These are phyloP conservation scores for Callimorpha dominula DNA, from an alignment of 2,888 invertebrate genomes.

Conservation along the genomic window DNA sequence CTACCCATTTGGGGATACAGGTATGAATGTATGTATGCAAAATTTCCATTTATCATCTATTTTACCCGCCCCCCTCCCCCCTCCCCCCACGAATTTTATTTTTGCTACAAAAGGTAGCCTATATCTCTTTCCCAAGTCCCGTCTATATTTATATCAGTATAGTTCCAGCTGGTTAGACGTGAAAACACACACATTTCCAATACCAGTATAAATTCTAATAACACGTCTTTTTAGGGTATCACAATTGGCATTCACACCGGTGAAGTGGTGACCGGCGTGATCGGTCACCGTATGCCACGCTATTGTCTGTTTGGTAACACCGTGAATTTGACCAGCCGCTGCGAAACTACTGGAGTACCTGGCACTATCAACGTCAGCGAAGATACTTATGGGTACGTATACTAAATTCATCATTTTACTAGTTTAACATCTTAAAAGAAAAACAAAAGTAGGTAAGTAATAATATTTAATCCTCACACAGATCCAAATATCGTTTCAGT, in stretches of 20 bases:
- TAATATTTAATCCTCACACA: slow-evolving; percentile 88
- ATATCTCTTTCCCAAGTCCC: too few relatives aligned
- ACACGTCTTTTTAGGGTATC: slow-evolving; percentile 89
- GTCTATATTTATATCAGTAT: too few relatives aligned
- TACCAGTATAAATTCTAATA: too few relatives aligned
- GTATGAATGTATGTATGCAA: too few relatives aligned
- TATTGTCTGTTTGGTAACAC: slow-evolving; percentile 98
- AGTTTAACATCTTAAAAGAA: not conserved
- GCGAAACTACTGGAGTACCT: slow-evolving; percentile 96
- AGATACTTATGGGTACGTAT: slow-evolving; percentile 93
- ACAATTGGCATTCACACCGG: slow-evolving; percentile 98
- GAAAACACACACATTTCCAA: too few relatives aligned
- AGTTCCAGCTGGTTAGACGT: too few relatives aligned
- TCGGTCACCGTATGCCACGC: slow-evolving; percentile 97
- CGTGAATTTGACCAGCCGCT: slow-evolving; percentile 96
- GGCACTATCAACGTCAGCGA: slow-evolving; percentile 97
- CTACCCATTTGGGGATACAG: too few relatives aligned
- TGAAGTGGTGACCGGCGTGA: slow-evolving; percentile 97
- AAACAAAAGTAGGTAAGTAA: not conserved
- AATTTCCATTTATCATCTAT: too few relatives aligned
- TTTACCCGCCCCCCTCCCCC: too few relatives aligned
- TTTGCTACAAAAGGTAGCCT: too few relatives aligned
- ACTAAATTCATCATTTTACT: too few relatives aligned
- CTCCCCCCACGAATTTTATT: too few relatives aligned
- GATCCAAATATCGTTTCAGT: slow-evolving; percentile 90